Percentiles rank a stretch among this genome's conserved stretches.
Evolutionary conservation across 2,797 vertebrate species (phyloP).

Genomic region (Zenarchopterus dispar): DNA sequence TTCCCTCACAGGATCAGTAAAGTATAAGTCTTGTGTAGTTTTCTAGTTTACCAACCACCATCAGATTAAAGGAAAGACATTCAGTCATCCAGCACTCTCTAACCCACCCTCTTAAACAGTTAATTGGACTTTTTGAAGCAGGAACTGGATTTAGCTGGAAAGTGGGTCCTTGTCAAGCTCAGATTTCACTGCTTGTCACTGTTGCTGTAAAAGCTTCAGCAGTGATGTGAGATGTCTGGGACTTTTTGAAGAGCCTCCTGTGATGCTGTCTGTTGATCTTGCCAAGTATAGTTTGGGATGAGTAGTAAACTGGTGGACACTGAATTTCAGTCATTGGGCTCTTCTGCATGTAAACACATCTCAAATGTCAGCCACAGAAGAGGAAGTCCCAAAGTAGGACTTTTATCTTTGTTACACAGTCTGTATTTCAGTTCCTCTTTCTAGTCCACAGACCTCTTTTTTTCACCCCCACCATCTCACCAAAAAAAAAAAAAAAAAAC

Average conservation of each 20-base stretch:
- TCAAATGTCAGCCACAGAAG: too few relatives aligned
- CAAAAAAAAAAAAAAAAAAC: too few relatives aligned
- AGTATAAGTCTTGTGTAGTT: not conserved
- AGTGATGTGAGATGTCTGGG: slow-evolving; percentile 33
- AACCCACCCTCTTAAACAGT: slow-evolving; percentile 16
- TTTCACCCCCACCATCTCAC: too few relatives aligned
- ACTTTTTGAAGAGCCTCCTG: slow-evolving; percentile 32
- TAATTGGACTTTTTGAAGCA: slow-evolving; percentile 43
- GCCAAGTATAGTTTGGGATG: too few relatives aligned
- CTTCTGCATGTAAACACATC: too few relatives aligned
- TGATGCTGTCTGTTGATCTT: slow-evolving; percentile 55
- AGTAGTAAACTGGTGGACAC: too few relatives aligned
- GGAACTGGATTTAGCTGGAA: slow-evolving; percentile 24
- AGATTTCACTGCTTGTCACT: slow-evolving; percentile 38
- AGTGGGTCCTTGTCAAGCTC: slow-evolving; percentile 28
- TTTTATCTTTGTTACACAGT: too few relatives aligned
- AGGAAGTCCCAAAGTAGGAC: too few relatives aligned
- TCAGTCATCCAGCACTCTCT: slow-evolving; percentile 2
- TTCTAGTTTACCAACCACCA: not conserved
- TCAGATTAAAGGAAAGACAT: slow-evolving; percentile 15
- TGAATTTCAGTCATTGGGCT: too few relatives aligned
- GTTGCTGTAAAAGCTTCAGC: slow-evolving; percentile 30
- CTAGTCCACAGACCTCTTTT: too few relatives aligned
- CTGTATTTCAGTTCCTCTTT: too few relatives aligned
- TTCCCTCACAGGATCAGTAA: not conserved